phyloP scores from a whole-genome alignment of 2,113 vertebrate genomes.

The Reinhardtius hippoglossoides region DNA sequence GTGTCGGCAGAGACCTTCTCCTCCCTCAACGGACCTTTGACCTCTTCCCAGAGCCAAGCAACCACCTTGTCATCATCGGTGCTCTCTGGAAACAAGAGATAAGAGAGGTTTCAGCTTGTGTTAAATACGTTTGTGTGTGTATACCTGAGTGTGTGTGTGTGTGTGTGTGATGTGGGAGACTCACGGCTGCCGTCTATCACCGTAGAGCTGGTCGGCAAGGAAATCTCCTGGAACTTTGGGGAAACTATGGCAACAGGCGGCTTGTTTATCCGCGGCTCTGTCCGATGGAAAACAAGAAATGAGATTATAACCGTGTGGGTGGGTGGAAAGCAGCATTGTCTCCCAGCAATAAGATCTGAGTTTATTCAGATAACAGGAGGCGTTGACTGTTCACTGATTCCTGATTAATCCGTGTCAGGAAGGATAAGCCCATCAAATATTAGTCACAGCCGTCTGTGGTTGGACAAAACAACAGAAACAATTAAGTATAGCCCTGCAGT shows the following conservation, averaged over 20 bases:
- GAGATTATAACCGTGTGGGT: slow-evolving; percentile 15
- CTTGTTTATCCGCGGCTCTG: slow-evolving; percentile 95
- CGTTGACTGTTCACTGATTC: neutral
- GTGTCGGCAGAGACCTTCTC: slow-evolving; percentile 93
- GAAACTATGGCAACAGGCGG: slow-evolving; percentile 94
- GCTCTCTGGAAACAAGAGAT: slow-evolving; percentile 84
- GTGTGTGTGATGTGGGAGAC: slow-evolving; percentile 63
- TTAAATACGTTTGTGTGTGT: neutral
- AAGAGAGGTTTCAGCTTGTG: neutral
- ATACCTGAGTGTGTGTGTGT: neutral
- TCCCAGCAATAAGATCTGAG: neutral
- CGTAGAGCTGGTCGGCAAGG: slow-evolving; percentile 94
- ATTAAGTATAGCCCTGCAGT: neutral
- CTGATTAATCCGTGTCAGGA: neutral
- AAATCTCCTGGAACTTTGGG: slow-evolving; percentile 94
- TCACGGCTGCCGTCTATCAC: slow-evolving; percentile 97
- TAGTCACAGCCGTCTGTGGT: neutral
- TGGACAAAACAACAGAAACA: neutral
- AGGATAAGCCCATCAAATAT: neutral
- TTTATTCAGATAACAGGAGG: slow-evolving; percentile 4
- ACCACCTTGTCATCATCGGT: slow-evolving; percentile 96
- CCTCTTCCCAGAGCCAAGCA: slow-evolving; percentile 94
- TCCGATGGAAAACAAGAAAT: slow-evolving; percentile 58
- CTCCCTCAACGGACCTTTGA: slow-evolving; percentile 94
- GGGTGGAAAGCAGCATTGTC: slow-evolving; percentile 11